Base-by-base conservation (phyloP, 2,888 invertebrate species). In the Mythimna loreyi region DNA sequence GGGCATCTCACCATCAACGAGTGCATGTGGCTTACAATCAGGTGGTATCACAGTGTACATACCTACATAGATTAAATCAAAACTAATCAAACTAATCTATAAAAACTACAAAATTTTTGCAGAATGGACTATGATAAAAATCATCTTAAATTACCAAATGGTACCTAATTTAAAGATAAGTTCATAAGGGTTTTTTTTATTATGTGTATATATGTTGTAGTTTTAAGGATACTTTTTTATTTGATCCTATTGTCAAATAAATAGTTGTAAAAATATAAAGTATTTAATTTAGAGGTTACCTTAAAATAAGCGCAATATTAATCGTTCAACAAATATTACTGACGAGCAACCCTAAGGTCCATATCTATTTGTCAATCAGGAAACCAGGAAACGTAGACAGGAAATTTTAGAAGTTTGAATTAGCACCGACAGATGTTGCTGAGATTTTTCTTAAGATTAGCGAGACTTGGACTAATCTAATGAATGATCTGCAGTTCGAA, bases 391-490 rank as follows among this genome's bases (percentile, higher is more conserved):
- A 81, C 65, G 52, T 49, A 43, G 40, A 67, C 72, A 76, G 67
- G 69, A 71, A 70, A 69, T 68, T 68, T 78, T 68, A 63, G 67
- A 75, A 73, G 66, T 76, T 75, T 80, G 75, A 79, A 80, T 79
- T 75, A 82, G 82, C 53, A 82, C 63, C 63, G 63, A 76, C 67
- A 80, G 80, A 78, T 72, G 60, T 50, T 72, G 64, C 67, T 7
- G 57, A 63, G 80, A 78, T 78, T 67, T 67, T 78, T 55, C 49
- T 6, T 21, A 16, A 74, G 82, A 80, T 82, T 73, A 52, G 36
- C 36, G 58, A 71, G 50, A n/a, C 52, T 72, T 16, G 1, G 52
- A 50, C 43, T 49, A 58, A 80, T 78, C 76, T 64, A 78, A 62
- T 64, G 76, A 80, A 76, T 45, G 78, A 67, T 80, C 76, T 43